Percentiles rank a stretch among this genome's conserved stretches.
phyloP scores from a whole-genome alignment of 2,888 invertebrate genomes.

The Xylophagus ater region DNA sequence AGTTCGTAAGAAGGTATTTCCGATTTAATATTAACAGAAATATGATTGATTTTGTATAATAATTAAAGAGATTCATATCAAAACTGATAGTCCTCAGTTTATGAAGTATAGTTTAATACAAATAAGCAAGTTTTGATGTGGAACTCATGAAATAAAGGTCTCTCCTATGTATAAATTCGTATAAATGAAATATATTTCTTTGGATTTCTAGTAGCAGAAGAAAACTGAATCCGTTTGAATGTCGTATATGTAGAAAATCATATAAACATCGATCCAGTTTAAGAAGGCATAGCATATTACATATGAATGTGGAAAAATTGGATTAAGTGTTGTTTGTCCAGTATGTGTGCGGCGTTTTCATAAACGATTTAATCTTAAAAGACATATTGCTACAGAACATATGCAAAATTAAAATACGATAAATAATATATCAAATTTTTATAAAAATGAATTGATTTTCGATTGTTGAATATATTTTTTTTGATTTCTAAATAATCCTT shows the following conservation, averaged over 20 bases:
- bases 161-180: neutral
- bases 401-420: too few relatives aligned
- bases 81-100: constrained; percentile 4
- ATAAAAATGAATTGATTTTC: too few relatives aligned
- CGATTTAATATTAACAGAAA: constrained; percentile 6
- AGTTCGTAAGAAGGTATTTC: too few relatives aligned
- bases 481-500: too few relatives aligned
- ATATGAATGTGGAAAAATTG: constrained; percentile 36
- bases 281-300: constrained; percentile 52
- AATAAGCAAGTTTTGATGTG: neutral
- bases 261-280: constrained; percentile 59
- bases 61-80: neutral
- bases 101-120: constrained; percentile 5
- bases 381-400: constrained; percentile 18
- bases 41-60: too few relatives aligned
- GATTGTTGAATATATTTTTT: too few relatives aligned
- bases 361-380: constrained; percentile 24
- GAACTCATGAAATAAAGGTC: constrained; percentile 4
- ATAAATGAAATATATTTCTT: constrained; percentile 4
- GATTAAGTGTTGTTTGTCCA: constrained; percentile 30
- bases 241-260: constrained; percentile 19
- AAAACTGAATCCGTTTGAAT: too few relatives aligned
- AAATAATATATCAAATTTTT: too few relatives aligned
- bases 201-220: constrained; percentile 8
- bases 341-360: constrained; percentile 35